Conservation (phyloP, 2,888 invertebrate species). For the Branchipolynoe longqiensis region DNA sequence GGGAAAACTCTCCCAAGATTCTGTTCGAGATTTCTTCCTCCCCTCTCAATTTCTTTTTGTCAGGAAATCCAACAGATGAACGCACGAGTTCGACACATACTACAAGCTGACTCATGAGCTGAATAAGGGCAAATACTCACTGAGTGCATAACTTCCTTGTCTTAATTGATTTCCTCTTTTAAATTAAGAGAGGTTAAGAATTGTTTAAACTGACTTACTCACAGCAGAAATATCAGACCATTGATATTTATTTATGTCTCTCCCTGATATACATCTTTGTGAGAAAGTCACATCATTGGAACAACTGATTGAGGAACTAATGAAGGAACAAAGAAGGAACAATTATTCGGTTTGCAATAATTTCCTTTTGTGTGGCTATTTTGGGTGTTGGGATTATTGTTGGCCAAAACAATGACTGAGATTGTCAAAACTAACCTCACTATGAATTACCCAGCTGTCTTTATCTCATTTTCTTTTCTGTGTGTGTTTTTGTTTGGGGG, state of each 20-base stretch:
- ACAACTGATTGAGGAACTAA: no score
- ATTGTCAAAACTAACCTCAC: no score
- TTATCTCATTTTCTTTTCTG: no score
- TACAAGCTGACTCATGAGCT: constrained; percentile 56
- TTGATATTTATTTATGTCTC: not conserved
- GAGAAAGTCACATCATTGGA: not conserved
- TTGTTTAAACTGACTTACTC: not conserved
- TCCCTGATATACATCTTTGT: not conserved
- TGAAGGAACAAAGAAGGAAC: constrained; percentile 17
- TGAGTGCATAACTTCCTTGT: not conserved
- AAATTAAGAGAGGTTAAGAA: no score
- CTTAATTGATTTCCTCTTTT: not conserved
- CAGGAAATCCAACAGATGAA: constrained; percentile 51
- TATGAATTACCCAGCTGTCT: no score
- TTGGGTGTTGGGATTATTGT: no score
- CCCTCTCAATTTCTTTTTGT: constrained; percentile 13
- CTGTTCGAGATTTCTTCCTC: no score
- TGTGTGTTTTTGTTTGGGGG: no score
- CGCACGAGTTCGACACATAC: constrained; percentile 56
- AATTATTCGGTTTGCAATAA: not conserved
- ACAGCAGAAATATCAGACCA: constrained; percentile 10
- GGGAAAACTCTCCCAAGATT: no score
- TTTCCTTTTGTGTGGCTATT: no score
- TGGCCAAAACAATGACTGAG: no score
- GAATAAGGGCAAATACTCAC: constrained; percentile 50